Conservation (phyloP, 1,140 invertebrate genomes). For the Scaptomyza pallida region DNA sequence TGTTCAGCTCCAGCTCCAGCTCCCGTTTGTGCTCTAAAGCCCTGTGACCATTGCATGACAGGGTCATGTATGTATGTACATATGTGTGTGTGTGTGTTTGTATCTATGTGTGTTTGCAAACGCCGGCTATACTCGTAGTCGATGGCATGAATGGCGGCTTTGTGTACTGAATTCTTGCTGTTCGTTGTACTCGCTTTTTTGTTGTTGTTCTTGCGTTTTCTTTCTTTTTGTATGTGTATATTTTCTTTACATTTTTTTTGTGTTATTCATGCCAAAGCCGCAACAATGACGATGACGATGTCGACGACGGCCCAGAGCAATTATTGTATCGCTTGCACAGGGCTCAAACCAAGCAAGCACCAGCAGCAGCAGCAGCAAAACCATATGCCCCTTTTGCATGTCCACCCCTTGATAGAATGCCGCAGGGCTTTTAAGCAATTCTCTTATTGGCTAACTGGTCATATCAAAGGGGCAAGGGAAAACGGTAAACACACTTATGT, state of each 20-base stretch:
- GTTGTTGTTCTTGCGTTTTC: constrained; percentile 40
- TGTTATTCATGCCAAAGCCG: constrained; percentile 67
- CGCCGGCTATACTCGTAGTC: too few species aligned
- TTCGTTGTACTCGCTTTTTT: constrained; percentile 41
- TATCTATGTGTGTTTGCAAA: constrained; percentile 45
- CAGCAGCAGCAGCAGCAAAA: constrained; percentile 11
- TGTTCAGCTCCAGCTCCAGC: constrained; percentile 36
- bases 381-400: constrained; percentile 13
- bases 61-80: constrained; percentile 12
- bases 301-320: constrained; percentile 64
- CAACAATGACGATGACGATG: constrained; percentile 71
- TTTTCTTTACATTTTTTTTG: constrained; percentile 34
- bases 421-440: neutral
- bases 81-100: constrained; percentile 14
- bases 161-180: constrained; percentile 61
- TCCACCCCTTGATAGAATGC: constrained; percentile 1
- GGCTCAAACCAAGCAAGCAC: constrained; percentile 5
- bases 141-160: constrained; percentile 70
- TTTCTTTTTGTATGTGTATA: constrained; percentile 29
- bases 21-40: constrained; percentile 9
- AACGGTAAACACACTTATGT: neutral
- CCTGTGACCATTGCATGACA: constrained; percentile 72
- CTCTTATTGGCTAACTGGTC: constrained; percentile 13
- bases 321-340: constrained; percentile 78
- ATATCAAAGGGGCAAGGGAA: neutral